A percentile compares a stretch with the other conserved stretches of the same genome.
Evolutionary conservation across 2,888 invertebrate genomes (phyloP).

Genomic region (Leptinotarsa rubiginosa): DNA sequence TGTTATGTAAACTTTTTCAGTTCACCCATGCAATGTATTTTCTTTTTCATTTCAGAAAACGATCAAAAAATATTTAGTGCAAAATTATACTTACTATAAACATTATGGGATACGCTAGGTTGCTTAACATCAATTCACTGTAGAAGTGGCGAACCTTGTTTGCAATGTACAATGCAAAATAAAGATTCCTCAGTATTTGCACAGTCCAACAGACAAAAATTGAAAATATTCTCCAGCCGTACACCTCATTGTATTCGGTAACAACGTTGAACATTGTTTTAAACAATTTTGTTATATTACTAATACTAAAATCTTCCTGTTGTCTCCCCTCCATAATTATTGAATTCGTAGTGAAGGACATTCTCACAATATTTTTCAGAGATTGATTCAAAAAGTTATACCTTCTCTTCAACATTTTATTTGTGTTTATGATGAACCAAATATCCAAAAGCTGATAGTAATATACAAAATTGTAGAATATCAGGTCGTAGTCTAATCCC

Average conservation of each 20-base stretch:
- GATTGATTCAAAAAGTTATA: constrained; percentile 10
- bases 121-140: constrained; percentile 8
- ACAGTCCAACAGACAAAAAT: constrained; percentile 22
- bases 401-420: constrained; percentile 17
- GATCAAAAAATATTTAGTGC: no score
- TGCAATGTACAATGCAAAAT: constrained; percentile 4
- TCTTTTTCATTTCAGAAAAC: no score
- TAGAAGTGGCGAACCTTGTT: neutral
- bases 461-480: constrained; percentile 12
- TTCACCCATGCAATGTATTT: no score
- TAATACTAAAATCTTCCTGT: neutral
- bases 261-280: neutral
- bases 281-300: constrained; percentile 9
- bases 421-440: constrained; percentile 2
- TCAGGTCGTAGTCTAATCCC: neutral
- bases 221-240: constrained; percentile 22
- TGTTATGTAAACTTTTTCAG: no score
- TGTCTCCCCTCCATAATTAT: neutral
- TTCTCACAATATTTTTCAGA: neutral
- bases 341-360: neutral
- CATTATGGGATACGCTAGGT: constrained; percentile 8
- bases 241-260: constrained; percentile 13
- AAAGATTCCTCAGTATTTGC: constrained; percentile 1
- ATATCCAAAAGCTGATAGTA: constrained; percentile 17
- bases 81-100: constrained; percentile 7